These are phyloP conservation scores for Strix occidentalis DNA, from an alignment of 2,797 vertebrate genomes.

Conservation along the genomic window DNA sequence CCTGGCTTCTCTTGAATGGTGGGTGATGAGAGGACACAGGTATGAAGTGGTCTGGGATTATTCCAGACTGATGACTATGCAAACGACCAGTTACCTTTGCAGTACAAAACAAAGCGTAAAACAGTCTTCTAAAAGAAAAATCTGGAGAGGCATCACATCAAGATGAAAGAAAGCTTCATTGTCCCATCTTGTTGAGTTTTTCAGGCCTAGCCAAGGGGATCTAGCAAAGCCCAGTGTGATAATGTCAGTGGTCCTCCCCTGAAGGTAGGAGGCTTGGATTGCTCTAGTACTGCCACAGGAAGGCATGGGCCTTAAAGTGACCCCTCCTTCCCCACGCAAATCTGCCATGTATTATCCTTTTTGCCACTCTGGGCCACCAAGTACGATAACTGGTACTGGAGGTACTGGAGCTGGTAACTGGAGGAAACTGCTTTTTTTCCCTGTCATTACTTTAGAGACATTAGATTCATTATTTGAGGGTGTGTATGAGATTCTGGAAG, in stretches of 20 bases:
- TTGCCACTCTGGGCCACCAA: constrained; percentile 5
- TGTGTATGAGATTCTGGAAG: constrained; percentile 62
- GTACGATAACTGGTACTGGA: background rate
- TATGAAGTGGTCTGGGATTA: background rate
- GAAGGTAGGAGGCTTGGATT: background rate
- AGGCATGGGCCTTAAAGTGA: background rate
- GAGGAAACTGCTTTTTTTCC: constrained; percentile 22
- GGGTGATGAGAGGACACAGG: background rate
- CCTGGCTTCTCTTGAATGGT: background rate
- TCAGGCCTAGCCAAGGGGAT: background rate
- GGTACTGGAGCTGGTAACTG: background rate
- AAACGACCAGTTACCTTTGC: background rate
- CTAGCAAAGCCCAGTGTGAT: background rate
- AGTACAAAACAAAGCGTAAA: background rate
- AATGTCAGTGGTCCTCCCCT: background rate
- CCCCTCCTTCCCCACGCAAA: background rate
- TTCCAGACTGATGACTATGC: background rate
- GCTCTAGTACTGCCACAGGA: background rate
- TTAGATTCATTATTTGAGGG: constrained; percentile 41
- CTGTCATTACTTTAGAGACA: background rate
- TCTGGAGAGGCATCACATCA: background rate
- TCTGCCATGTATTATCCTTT: background rate
- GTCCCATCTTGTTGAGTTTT: background rate
- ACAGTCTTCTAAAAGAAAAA: background rate
- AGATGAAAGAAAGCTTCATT: background rate